Evolutionary conservation across 2,888 invertebrate species (phyloP).

Genomic region (Metallyticus violacea): DNA sequence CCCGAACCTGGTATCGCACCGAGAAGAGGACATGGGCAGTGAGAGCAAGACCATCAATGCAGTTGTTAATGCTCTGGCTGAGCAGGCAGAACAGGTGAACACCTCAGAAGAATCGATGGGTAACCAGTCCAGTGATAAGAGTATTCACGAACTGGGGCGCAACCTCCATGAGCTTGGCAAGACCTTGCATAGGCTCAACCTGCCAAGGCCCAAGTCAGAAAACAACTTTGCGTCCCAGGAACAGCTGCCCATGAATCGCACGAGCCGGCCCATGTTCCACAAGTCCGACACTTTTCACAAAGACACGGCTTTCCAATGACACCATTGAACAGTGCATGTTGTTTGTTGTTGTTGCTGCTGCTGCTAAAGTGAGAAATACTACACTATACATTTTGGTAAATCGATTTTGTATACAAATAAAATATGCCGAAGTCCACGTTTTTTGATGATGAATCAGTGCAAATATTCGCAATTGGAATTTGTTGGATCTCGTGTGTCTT

Average conservation of each 20-base stretch:
- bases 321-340: constrained; percentile 19
- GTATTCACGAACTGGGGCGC: constrained; percentile 60
- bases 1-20: constrained; percentile 81
- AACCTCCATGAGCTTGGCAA: constrained; percentile 52
- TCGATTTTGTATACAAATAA: constrained; percentile 18
- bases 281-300: constrained; percentile 74
- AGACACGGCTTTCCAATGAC: constrained; percentile 66
- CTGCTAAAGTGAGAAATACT: constrained; percentile 2
- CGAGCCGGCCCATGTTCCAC: constrained; percentile 59
- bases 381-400: constrained; percentile 10
- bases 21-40: constrained; percentile 60
- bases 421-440: constrained; percentile 20
- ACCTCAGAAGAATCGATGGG: constrained; percentile 69
- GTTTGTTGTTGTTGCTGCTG: constrained; percentile 13
- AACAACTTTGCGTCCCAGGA: constrained; percentile 70
- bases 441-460: neutral
- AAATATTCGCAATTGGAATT: neutral
- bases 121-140: constrained; percentile 35
- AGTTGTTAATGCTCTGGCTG: constrained; percentile 87
- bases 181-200: constrained; percentile 55
- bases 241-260: constrained; percentile 44
- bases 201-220: constrained; percentile 80
- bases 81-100: constrained; percentile 83
- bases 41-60: constrained; percentile 87
- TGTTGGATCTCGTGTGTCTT: neutral